Conservation (phyloP, 2,797 vertebrate genomes). For the Phylloscopus collybita region DNA sequence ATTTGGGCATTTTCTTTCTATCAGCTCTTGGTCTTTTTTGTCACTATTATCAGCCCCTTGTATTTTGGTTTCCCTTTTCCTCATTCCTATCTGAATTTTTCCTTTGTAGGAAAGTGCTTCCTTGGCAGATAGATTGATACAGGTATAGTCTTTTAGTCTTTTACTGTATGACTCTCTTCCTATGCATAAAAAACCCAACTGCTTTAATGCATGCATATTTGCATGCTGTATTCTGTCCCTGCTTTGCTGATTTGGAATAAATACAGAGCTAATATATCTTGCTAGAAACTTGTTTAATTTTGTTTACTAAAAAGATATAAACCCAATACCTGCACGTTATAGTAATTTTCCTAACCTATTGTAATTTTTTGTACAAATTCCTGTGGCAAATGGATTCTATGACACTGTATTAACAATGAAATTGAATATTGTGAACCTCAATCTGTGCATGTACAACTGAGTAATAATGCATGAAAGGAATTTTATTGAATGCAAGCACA, state of each 20-base stretch:
- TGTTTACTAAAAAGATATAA: slow-evolving; percentile 61
- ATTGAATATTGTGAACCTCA: slow-evolving; percentile 17
- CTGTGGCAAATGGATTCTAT: slow-evolving; percentile 46
- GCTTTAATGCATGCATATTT: slow-evolving; percentile 77
- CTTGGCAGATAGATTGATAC: slow-evolving; percentile 99
- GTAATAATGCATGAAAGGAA: slow-evolving; percentile 80
- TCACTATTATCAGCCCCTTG: slow-evolving; percentile 78
- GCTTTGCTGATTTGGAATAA: slow-evolving; percentile 59
- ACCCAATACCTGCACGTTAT: slow-evolving; percentile 65
- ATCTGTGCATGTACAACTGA: slow-evolving; percentile 77
- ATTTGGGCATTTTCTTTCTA: slow-evolving; percentile 82
- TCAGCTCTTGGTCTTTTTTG: slow-evolving; percentile 75
- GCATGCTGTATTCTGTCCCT: slow-evolving; percentile 72
- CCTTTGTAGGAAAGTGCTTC: slow-evolving; percentile 99
- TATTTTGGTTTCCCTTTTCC: slow-evolving; percentile 79
- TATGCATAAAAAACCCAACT: slow-evolving; percentile 15
- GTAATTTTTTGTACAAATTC: slow-evolving; percentile 50
- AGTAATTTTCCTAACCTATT: slow-evolving; percentile 70
- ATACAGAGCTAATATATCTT: slow-evolving; percentile 50
- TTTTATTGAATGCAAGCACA: slow-evolving; percentile 61
- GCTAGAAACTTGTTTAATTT: slow-evolving; percentile 59
- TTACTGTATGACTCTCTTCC: slow-evolving; percentile 57
- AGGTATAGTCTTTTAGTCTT: slow-evolving; percentile 89
- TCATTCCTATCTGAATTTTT: slow-evolving; percentile 90
- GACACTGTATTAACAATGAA: slow-evolving; percentile 69